These are phyloP conservation scores for Leptinotarsa peninsularis DNA, from an alignment of 2,888 invertebrate species.

Conservation along the genomic window DNA sequence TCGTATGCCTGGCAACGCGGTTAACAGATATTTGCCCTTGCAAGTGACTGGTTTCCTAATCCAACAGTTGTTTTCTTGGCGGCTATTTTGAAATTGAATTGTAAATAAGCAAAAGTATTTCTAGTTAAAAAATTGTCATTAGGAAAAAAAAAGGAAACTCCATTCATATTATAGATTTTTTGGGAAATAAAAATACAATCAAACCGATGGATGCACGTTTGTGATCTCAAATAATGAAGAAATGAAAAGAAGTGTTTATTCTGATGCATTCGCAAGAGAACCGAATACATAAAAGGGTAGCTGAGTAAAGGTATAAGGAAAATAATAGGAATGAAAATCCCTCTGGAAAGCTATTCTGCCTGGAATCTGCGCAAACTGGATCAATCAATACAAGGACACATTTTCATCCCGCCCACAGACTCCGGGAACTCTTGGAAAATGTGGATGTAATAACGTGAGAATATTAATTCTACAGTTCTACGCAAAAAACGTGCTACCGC, in stretches of 20 bases:
- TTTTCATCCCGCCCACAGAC: conserved; percentile 41
- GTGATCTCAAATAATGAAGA: not conserved
- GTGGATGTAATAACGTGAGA: not conserved
- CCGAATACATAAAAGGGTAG: not conserved
- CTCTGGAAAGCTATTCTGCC: conserved; percentile 5
- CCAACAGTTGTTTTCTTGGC: not conserved
- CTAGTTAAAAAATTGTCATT: too few relatives aligned
- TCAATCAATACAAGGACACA: conserved; percentile 39
- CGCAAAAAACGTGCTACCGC: not conserved
- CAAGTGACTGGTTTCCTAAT: not conserved
- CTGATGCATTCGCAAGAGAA: too few relatives aligned
- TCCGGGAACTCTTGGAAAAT: conserved; percentile 25
- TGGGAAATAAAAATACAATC: too few relatives aligned
- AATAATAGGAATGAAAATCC: not conserved
- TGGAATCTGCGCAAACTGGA: conserved; percentile 38
- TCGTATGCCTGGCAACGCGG: too few relatives aligned
- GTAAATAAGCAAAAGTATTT: not conserved
- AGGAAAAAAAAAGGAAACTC: too few relatives aligned
- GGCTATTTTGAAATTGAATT: conserved; percentile 5
- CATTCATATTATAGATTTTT: too few relatives aligned
- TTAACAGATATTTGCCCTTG: not conserved
- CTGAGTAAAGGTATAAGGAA: not conserved
- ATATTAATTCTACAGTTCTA: too few relatives aligned
- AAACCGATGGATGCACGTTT: not conserved
- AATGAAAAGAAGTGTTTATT: too few relatives aligned